Evolutionary conservation across 2,797 vertebrate genomes (phyloP).

Genomic region (Tragelaphus oryx): DNA sequence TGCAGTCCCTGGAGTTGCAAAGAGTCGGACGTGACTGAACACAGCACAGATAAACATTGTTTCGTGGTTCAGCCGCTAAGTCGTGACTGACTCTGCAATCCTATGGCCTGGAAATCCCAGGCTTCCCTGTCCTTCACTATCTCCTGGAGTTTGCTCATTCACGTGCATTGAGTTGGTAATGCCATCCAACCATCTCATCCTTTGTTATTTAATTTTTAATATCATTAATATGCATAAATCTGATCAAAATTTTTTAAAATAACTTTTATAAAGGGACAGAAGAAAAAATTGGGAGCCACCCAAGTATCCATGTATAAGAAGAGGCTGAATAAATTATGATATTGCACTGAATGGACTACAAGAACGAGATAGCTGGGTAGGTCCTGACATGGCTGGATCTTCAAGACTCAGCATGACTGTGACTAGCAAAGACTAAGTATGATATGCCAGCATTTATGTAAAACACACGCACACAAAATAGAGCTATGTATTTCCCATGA

Average conservation of each 20-base stretch:
- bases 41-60: not conserved
- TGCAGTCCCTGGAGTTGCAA: not conserved
- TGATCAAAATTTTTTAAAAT: not conserved
- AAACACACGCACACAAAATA: not conserved
- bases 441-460: not conserved
- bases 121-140: too few species aligned
- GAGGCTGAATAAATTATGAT: not conserved
- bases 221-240: not conserved
- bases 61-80: not conserved
- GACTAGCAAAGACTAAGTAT: not conserved
- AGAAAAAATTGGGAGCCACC: not conserved
- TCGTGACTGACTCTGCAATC: too few species aligned
- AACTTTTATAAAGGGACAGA: not conserved
- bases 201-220: constrained; percentile 11
- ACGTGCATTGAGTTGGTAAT: not conserved
- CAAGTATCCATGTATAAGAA: not conserved
- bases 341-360: not conserved
- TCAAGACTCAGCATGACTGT: not conserved
- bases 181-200: not conserved
- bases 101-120: too few species aligned
- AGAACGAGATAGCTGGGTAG: not conserved
- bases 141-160: too few species aligned
- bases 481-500: not conserved
- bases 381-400: not conserved
- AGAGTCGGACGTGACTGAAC: not conserved